A percentile compares a stretch with the other conserved stretches of the same genome.
Conservation (phyloP, 2,888 invertebrate genomes). For the Nysson spinosus region DNA sequence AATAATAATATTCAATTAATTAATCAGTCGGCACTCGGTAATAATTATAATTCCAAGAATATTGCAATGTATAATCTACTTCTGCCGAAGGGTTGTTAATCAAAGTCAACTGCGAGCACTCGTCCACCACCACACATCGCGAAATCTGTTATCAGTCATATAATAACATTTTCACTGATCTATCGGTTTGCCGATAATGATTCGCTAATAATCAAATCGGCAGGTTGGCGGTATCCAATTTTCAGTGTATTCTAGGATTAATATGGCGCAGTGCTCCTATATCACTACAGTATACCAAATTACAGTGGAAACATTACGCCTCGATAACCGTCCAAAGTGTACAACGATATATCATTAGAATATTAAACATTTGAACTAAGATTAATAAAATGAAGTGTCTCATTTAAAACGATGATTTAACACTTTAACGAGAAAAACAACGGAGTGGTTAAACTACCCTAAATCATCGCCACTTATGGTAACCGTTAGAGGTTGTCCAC, state of each 20-base stretch:
- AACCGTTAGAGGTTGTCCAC: constrained; percentile 63
- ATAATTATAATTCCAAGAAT: constrained; percentile 6
- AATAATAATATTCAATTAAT: not conserved
- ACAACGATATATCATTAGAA: too few relatives aligned
- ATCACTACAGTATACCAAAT: constrained; percentile 15
- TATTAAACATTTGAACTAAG: too few relatives aligned
- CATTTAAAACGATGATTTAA: too few relatives aligned
- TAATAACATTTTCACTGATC: constrained; percentile 32
- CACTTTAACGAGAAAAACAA: too few relatives aligned
- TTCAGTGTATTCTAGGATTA: constrained; percentile 11
- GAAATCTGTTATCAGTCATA: constrained; percentile 17
- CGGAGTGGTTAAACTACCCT: not conserved
- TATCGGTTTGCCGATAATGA: constrained; percentile 7
- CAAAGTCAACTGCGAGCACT: constrained; percentile 21
- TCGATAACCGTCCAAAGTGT: too few relatives aligned
- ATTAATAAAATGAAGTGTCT: too few relatives aligned
- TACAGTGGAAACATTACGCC: constrained; percentile 12
- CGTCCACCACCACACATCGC: too few relatives aligned
- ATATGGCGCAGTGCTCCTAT: constrained; percentile 4
- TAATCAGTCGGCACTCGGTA: not conserved
- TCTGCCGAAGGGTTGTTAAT: not conserved
- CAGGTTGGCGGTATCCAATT: constrained; percentile 20
- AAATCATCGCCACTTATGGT: constrained; percentile 58
- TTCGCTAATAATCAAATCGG: constrained; percentile 26
- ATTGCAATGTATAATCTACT: constrained; percentile 1